Evolutionary conservation across 2,888 invertebrate species (phyloP).

Genomic region (Dynastes tityus): DNA sequence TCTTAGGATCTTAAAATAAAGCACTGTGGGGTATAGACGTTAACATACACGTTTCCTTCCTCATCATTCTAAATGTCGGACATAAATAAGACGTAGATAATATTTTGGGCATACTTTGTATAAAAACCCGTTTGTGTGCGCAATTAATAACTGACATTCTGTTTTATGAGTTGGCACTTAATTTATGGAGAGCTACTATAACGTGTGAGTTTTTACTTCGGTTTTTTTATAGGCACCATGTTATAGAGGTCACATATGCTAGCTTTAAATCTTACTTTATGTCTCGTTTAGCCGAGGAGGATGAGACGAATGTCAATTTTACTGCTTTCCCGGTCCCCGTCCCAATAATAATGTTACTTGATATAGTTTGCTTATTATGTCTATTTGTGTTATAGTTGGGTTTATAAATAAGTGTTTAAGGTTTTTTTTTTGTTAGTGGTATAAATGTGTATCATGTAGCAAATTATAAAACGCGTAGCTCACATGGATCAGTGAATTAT

Average conservation of each 20-base stretch:
- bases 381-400: neutral
- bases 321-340: conserved; percentile 21
- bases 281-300: conserved; percentile 29
- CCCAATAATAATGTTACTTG: conserved; percentile 32
- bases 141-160: conserved; percentile 44
- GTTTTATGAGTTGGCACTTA: conserved; percentile 37
- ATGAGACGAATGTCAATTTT: conserved; percentile 29
- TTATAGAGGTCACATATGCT: conserved; percentile 40
- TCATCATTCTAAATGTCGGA: neutral
- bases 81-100: conserved; percentile 30
- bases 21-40: neutral
- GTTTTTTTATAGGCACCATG: conserved; percentile 26
- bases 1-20: neutral
- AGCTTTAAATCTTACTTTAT: conserved; percentile 37
- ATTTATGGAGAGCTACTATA: conserved; percentile 33
- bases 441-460: neutral
- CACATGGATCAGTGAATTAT: neutral
- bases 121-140: conserved; percentile 27
- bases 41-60: neutral
- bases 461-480: neutral
- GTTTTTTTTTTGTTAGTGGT: neutral
- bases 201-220: conserved; percentile 10
- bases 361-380: conserved; percentile 12
- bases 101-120: conserved; percentile 30
- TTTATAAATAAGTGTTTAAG: neutral